A percentile compares a stretch with the other conserved stretches of the same genome.
These are phyloP conservation scores for Sebastes ruberrimus DNA, from an alignment of 2,797 vertebrate genomes.

Conservation along the genomic window DNA sequence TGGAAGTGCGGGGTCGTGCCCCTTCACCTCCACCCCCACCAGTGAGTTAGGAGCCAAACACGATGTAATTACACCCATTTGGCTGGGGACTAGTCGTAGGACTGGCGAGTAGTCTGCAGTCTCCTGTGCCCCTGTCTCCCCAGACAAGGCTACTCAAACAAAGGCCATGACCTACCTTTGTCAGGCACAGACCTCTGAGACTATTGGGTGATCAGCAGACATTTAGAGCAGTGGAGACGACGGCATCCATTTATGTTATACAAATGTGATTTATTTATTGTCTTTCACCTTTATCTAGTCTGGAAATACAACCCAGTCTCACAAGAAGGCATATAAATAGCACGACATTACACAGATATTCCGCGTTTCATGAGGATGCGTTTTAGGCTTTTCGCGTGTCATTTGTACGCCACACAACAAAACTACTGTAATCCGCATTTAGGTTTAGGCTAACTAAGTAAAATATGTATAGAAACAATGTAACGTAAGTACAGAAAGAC, in stretches of 20 bases:
- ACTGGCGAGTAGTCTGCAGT: slow-evolving; percentile 66
- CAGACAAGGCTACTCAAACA: slow-evolving; percentile 52
- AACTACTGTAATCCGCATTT: too few species aligned
- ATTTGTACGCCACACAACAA: too few species aligned
- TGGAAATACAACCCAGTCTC: neutral
- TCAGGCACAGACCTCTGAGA: slow-evolving; percentile 57
- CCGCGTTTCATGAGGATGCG: rapidly evolving
- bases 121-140: slow-evolving; percentile 51
- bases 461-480: too few species aligned
- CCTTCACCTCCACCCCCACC: slow-evolving; percentile 65
- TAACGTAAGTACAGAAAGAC: too few species aligned
- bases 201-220: slow-evolving; percentile 44
- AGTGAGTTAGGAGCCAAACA: slow-evolving; percentile 67
- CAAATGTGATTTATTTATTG: slow-evolving; percentile 1
- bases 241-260: neutral
- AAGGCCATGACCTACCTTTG: slow-evolving; percentile 62
- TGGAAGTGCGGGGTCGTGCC: slow-evolving; percentile 72
- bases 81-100: slow-evolving; percentile 42
- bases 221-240: slow-evolving; percentile 2
- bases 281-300: neutral
- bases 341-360: too few species aligned
- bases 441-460: too few species aligned
- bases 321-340: too few species aligned
- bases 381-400: too few species aligned
- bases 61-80: slow-evolving; percentile 80